A percentile compares a stretch with the other conserved stretches of the same genome.
Conservation (phyloP, 2,797 vertebrate genomes). For the Bucorvus abyssinicus region DNA sequence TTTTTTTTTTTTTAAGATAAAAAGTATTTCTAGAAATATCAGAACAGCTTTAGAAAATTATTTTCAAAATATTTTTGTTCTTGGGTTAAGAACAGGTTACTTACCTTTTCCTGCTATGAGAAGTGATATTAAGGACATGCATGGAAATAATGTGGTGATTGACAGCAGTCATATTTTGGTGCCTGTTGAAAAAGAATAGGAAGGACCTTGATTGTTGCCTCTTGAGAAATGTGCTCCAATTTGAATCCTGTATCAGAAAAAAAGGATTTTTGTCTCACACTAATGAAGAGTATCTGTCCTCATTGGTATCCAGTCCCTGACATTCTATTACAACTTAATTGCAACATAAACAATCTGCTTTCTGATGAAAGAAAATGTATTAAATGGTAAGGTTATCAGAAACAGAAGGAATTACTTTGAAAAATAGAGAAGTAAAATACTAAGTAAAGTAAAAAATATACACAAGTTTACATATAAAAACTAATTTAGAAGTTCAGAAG, state of each 20-base stretch:
- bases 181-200: neutral
- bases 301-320: neutral
- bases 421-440: neutral
- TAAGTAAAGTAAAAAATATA: neutral
- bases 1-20: neutral
- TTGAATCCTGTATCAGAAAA: neutral
- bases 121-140: neutral
- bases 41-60: neutral
- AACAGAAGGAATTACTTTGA: neutral
- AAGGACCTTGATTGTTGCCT: neutral
- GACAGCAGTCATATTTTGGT: neutral
- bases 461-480: neutral
- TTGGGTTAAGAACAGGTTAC: neutral
- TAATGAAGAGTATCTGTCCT: neutral
- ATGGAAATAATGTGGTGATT: neutral
- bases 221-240: neutral
- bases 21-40: neutral
- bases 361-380: neutral
- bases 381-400: neutral
- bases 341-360: neutral
- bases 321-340: neutral
- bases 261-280: neutral
- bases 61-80: neutral
- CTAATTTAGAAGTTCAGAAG: neutral
- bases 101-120: neutral